These are phyloP conservation scores for Argyrosomus regius DNA, from an alignment of 2,797 vertebrate genomes.

Conservation along the genomic window DNA sequence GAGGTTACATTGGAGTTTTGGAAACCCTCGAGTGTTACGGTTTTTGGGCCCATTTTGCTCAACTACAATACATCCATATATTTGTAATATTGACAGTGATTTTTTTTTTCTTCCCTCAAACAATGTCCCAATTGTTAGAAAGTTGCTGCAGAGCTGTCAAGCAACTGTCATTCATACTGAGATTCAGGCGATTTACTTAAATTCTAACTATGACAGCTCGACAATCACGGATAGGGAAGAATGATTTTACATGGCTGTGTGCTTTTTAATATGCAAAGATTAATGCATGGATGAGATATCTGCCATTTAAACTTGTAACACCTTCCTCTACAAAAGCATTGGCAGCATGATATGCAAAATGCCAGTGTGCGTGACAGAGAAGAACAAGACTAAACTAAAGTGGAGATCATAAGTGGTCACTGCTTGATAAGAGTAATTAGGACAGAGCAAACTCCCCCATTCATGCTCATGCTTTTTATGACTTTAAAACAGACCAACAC, in stretches of 20 bases:
- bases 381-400: slow-evolving; percentile 9
- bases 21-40: neutral
- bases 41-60: slow-evolving; percentile 11
- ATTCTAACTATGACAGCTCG: slow-evolving; percentile 52
- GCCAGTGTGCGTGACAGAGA: neutral
- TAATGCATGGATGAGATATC: slow-evolving; percentile 53
- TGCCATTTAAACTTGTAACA: slow-evolving; percentile 34
- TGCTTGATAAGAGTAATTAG: neutral
- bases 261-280: slow-evolving; percentile 54
- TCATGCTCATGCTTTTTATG: neutral
- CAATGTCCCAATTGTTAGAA: slow-evolving; percentile 40
- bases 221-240: slow-evolving; percentile 46
- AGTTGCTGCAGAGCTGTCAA: slow-evolving; percentile 63
- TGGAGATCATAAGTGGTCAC: slow-evolving; percentile 2
- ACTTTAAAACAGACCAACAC: slow-evolving; percentile 5
- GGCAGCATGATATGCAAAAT: slow-evolving; percentile 21
- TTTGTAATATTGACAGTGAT: slow-evolving; percentile 36
- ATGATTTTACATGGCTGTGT: slow-evolving; percentile 50
- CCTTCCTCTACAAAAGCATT: slow-evolving; percentile 32
- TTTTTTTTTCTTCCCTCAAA: slow-evolving; percentile 10
- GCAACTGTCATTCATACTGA: slow-evolving; percentile 46
- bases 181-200: slow-evolving; percentile 53
- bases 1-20: neutral
- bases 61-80: slow-evolving; percentile 29
- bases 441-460: neutral